Base-by-base conservation (phyloP, 2,888 invertebrate species). In the Pseudococcus jackbeardsleyi region DNA sequence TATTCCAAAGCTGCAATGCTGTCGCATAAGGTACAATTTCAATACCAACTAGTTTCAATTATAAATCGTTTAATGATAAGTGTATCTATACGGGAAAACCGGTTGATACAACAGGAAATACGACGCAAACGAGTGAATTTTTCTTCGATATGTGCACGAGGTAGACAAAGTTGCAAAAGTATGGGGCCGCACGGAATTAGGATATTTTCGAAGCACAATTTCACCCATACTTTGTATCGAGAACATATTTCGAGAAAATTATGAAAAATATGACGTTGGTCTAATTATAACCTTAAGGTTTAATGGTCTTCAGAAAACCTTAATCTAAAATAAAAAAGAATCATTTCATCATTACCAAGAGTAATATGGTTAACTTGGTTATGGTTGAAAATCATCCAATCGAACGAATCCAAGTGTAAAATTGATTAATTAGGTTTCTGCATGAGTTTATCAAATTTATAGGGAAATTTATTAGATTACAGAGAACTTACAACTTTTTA, bases 11-110 rank as follows among this genome's bases (percentile, higher is more conserved):
- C 5, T 17, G 33, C 12, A 26, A 33, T 26, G 33, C 12, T 33
- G 68, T 72, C 68, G 26, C 68, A 72, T 72, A 79, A 42, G 42
- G 39, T 39, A 39, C 79, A n/a, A 42, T 79, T 79, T 79, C 79
- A 79, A 79, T 79, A 79, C 12, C 79, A 79, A 79, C 79, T 79
- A 79, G 79, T 79, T 79, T 42, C 79, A 42, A 79, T 79, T 42
- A 79, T 42, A 79, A 42, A 79, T 79, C 42, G 42, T 79, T 39
- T 79, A 79, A 79, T 79, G 72, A 33, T 33, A 33, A 33, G 26
- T 33, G 26, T 33, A 72, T 72, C 5, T 17, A 33, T 72, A 72
- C 15, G 33, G n/a, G 39, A n/a, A 79, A 79, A 79, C 79, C 79
- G 79, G 79, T 79, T 79, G n/a, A 17, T 42, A 79, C 8, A 42